Evolutionary conservation across 1,140 invertebrate genomes (phyloP).

Genomic region (Dinoponera quadriceps): DNA sequence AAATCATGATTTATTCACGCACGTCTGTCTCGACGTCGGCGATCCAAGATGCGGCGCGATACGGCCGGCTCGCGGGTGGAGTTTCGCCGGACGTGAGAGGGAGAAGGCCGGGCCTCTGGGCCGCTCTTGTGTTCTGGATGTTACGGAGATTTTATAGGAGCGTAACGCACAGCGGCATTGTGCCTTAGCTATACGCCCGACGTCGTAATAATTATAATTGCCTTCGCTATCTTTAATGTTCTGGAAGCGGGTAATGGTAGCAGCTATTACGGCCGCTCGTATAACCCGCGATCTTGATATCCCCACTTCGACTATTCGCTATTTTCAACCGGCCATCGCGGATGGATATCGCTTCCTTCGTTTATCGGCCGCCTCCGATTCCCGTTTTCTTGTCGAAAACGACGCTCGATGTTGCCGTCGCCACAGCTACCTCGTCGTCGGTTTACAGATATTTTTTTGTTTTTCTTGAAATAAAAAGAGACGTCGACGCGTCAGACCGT

Average conservation of each 20-base stretch:
- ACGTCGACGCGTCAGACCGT: not conserved
- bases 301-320: conserved; percentile 62
- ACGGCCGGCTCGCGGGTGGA: conserved; percentile 47
- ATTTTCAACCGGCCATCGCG: conserved; percentile 2
- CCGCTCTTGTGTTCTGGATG: conserved; percentile 29
- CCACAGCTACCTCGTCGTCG: not conserved
- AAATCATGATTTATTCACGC: no score
- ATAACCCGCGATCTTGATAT: conserved; percentile 84
- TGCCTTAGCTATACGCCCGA: conserved; percentile 54
- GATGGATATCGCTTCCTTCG: conserved; percentile 6
- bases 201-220: conserved; percentile 83
- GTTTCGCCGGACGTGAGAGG: conserved; percentile 37
- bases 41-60: conserved; percentile 36
- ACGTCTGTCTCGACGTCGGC: not conserved
- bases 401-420: not conserved
- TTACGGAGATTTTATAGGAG: conserved; percentile 76
- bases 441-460: not conserved
- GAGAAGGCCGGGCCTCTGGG: conserved; percentile 33
- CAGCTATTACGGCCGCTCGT: conserved; percentile 82
- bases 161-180: conserved; percentile 60
- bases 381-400: not conserved
- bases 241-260: conserved; percentile 79
- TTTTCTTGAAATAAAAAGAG: not conserved
- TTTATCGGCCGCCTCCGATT: conserved; percentile 6
- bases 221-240: conserved; percentile 83